Evolutionary conservation across 2,888 invertebrate species (phyloP).

Genomic region (Cryptocephalus moraei): DNA sequence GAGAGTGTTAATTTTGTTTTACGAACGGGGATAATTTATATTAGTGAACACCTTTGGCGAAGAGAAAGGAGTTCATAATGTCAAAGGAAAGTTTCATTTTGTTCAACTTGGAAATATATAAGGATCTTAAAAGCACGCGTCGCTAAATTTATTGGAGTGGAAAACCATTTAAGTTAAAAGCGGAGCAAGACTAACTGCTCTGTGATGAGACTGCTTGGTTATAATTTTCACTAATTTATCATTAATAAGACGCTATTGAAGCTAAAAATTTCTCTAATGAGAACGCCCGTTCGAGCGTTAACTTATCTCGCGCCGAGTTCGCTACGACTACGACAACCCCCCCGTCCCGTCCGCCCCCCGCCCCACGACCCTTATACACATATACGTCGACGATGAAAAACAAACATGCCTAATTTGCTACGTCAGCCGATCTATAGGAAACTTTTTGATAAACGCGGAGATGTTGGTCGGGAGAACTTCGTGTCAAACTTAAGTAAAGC

Average conservation of each 20-base stretch:
- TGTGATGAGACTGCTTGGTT: slow-evolving; percentile 15
- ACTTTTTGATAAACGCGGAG: too few species aligned
- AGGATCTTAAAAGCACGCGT: slow-evolving; percentile 24
- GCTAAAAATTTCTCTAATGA: slow-evolving; percentile 14
- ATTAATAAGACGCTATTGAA: slow-evolving; percentile 17
- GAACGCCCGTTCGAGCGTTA: slow-evolving; percentile 1
- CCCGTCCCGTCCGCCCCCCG: background rate
- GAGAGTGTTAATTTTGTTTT: slow-evolving; percentile 26
- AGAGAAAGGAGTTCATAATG: slow-evolving; percentile 37
- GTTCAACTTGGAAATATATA: slow-evolving; percentile 30
- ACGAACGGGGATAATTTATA: slow-evolving; percentile 36
- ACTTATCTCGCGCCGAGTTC: background rate
- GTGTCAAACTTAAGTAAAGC: too few species aligned
- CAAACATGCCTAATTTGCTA: too few species aligned
- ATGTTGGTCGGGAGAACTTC: too few species aligned
- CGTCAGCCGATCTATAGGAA: too few species aligned
- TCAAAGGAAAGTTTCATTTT: slow-evolving; percentile 39
- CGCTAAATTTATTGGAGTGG: slow-evolving; percentile 23
- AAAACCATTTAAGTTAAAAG: slow-evolving; percentile 25
- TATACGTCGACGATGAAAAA: too few species aligned
- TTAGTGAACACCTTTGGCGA: slow-evolving; percentile 35
- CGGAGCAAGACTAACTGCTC: slow-evolving; percentile 14
- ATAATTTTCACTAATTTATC: slow-evolving; percentile 20
- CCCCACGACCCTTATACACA: background rate
- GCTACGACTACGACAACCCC: background rate